A percentile compares a stretch with the other conserved stretches of the same genome.
Evolutionary conservation across 2,797 vertebrate species (phyloP).

Genomic region (Trachops cirrhosus): DNA sequence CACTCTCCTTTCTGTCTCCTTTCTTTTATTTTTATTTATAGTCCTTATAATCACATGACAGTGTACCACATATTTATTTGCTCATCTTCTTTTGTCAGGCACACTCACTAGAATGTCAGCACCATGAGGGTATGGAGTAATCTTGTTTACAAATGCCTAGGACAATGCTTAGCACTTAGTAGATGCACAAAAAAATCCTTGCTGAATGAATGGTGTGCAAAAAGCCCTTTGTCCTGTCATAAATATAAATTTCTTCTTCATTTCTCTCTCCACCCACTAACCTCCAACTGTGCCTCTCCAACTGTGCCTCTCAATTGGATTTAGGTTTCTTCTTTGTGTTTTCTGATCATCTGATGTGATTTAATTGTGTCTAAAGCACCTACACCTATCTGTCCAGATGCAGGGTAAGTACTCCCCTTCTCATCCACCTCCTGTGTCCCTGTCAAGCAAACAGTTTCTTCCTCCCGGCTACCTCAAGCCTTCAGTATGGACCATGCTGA

Average conservation of each 20-base stretch:
- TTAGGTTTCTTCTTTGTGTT: background rate
- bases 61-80: background rate
- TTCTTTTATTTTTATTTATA: background rate
- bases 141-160: background rate
- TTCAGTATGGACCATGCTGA: constrained; percentile 35
- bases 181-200: background rate
- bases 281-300: background rate
- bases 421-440: background rate
- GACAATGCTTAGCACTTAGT: background rate
- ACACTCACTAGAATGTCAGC: background rate
- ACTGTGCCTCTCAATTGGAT: background rate
- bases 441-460: background rate
- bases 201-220: background rate
- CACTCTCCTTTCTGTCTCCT: background rate
- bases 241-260: background rate
- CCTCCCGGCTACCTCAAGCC: constrained; percentile 14
- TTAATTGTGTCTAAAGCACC: background rate
- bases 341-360: background rate
- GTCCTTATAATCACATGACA: background rate
- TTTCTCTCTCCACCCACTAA: background rate
- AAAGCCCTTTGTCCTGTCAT: background rate
- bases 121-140: background rate
- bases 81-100: background rate
- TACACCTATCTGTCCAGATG: background rate
- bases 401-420: background rate